Base-by-base conservation (phyloP, 2,797 vertebrate species). In the Perodicticus potto region DNA sequence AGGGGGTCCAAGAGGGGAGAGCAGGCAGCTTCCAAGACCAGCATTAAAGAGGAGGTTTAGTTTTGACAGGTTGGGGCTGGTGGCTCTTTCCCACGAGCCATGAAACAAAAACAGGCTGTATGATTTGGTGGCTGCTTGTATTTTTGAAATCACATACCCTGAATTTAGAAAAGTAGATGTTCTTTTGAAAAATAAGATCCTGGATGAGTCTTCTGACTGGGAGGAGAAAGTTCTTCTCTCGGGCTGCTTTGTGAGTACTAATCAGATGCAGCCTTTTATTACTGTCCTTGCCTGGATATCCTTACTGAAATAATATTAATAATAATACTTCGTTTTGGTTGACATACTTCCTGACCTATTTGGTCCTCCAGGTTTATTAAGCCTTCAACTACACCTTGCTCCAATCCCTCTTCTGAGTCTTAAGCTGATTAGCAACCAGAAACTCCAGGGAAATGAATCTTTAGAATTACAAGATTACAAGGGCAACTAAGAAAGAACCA, bases 281-380 rank as follows among this genome's bases (percentile, higher is more conserved):
- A 16, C 1, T 76, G 49, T 20, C 67, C 20, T 86, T 89, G 14
- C 73, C 86, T 88, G 27, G 25, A 10, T 91, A 32, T 19, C 76
- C 87, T 96, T 76, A 40, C 53, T 65, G 40, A 91, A 29, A 88
- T 69, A 55, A 34, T 80, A 59, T 17, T 70, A 10, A 70, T 8
- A 12, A 34, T 57, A 34, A 57, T 70, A 63, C 89, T 74, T n/a
- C 40, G 69, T 5, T 97, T 96, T 74, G 90, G 34, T 94, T 88
- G 88, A 67, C 59, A 37, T 16, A 83, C 89, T 94, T 94, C 49
- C 70, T 63, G n/a, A 84, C 22, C 2, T 70, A 20, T 82, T 95
- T 95, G 91, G n/a, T 91, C 80, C 95, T 95, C 84, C 34, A 59
- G 78, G 67, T 93, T 94, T 49, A 81, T 81, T 94, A 89, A 87